Evolutionary conservation across 2,888 invertebrate genomes (phyloP), one percentile per base, ranked within the genome.

Genomic region (Charanyca ferruginea): DNA sequence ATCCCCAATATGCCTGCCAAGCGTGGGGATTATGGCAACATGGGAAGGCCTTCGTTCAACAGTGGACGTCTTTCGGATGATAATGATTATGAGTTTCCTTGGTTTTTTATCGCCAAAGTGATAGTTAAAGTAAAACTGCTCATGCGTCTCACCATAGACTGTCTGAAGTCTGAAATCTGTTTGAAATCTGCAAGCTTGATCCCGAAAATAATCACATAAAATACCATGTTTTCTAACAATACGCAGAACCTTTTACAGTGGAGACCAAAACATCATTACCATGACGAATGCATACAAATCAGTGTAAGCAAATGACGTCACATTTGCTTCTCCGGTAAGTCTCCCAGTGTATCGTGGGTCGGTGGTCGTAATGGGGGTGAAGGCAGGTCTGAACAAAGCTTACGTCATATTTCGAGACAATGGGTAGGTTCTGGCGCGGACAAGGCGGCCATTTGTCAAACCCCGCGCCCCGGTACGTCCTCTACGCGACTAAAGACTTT

Each of bases 401-500:
- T 71, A 73, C 73, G 77, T 84, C 81, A 82, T 84, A 83, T 80
- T 79, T 77, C 71, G 81, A 85, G 84, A 87, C 87, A 87, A 87
- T 83, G 80, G 80, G 81, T 76, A 65, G 57, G 73, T 73, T 78
- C 77, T 83, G 84, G 68, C 51, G 74, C 74, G 74, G 81, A 79
- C 81, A 66, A 48, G 61, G 71, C 71, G 71, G 70, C 80, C 84
- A 85, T 87, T 87, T 83, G 82, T 86, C 85, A 85, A 77, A 47
- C 51, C 47, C 57, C 32, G 32, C 60, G 49, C 60, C 67, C 60
- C 68, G 72, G 68, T 57, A 49, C 63, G 69, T 67, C 76, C 47
- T 58, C 52, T 23, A 69, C 72, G 53, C 59, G 58, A 73, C 71
- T 68, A 62, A 53, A 79, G 77, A 68, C 59, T 60, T 69, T 53